These are phyloP conservation scores for Erebia epiphron DNA, from an alignment of 2,888 invertebrate species.

Conservation along the genomic window DNA sequence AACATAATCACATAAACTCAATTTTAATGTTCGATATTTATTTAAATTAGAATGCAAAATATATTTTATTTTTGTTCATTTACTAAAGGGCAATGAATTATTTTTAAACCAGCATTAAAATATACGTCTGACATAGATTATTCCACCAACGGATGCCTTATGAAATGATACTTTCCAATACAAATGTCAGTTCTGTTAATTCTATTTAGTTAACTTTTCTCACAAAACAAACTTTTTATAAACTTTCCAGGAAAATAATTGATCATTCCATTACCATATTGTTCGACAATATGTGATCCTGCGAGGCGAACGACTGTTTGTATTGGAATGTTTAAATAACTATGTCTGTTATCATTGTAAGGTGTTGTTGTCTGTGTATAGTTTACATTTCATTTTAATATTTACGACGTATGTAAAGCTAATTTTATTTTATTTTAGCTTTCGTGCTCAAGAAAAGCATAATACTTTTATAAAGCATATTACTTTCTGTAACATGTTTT, in stretches of 20 bases:
- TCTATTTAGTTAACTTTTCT: not conserved
- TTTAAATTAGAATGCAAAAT: no score
- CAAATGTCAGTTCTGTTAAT: conserved; percentile 27
- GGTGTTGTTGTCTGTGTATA: conserved; percentile 26
- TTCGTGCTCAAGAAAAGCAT: conserved; percentile 30
- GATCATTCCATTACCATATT: not conserved
- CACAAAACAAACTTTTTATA: no score
- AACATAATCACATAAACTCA: not conserved
- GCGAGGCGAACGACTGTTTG: conserved; percentile 22
- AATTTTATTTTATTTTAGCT: conserved; percentile 18
- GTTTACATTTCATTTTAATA: conserved; percentile 9
- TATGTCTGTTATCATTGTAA: conserved; percentile 36
- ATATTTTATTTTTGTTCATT: not conserved
- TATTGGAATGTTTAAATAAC: conserved; percentile 31
- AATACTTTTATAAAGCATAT: conserved; percentile 26
- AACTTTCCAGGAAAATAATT: not conserved
- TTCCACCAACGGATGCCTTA: conserved; percentile 75
- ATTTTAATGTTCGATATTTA: no score
- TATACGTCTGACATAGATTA: conserved; percentile 46
- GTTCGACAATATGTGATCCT: not conserved
- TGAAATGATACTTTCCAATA: conserved; percentile 49
- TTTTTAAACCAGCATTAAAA: conserved; percentile 16
- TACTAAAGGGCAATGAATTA: not conserved
- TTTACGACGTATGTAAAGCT: conserved; percentile 3
- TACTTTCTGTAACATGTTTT: conserved; percentile 8